These are phyloP conservation scores for Acinonyx jubatus DNA, from an alignment of 2,113 vertebrate genomes.

Conservation along the genomic window DNA sequence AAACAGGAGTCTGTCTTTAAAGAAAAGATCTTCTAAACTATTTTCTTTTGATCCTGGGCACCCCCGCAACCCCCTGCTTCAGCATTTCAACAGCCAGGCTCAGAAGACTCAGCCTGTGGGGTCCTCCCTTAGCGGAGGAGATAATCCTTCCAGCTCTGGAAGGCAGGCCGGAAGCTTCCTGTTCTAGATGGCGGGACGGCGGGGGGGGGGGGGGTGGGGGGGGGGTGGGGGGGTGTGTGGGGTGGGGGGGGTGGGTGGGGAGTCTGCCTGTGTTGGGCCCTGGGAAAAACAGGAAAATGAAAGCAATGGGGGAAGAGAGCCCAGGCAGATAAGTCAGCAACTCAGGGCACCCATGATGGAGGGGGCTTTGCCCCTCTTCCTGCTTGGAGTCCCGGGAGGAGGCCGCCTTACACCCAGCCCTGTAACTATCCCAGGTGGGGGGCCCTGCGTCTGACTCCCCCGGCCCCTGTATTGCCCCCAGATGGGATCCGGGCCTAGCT, in stretches of 20 bases:
- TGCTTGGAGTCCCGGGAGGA: background rate
- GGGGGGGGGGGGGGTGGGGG: no score
- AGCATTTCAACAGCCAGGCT: background rate
- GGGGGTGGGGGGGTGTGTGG: no score
- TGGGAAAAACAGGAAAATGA: background rate
- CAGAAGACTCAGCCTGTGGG: background rate
- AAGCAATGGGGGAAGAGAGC: background rate
- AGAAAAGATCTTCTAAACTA: background rate
- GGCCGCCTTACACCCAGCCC: background rate
- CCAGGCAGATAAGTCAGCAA: background rate
- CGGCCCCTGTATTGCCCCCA: rapidly evolving
- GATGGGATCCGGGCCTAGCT: background rate
- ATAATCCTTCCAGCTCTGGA: background rate
- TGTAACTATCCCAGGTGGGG: no score
- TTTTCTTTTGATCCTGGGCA: background rate
- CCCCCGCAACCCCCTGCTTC: background rate
- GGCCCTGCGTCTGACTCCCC: rapidly evolving
- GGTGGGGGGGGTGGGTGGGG: no score
- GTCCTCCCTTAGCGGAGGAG: background rate
- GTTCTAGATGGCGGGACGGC: rapidly evolving
- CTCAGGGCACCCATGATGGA: no score
- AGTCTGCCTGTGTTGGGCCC: no score
- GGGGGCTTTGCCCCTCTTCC: background rate
- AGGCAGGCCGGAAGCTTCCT: background rate
- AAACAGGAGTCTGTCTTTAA: background rate